A percentile compares a stretch with the other conserved stretches of the same genome.
Conservation (phyloP, 2,113 vertebrate species). For the Paralichthys olivaceus region DNA sequence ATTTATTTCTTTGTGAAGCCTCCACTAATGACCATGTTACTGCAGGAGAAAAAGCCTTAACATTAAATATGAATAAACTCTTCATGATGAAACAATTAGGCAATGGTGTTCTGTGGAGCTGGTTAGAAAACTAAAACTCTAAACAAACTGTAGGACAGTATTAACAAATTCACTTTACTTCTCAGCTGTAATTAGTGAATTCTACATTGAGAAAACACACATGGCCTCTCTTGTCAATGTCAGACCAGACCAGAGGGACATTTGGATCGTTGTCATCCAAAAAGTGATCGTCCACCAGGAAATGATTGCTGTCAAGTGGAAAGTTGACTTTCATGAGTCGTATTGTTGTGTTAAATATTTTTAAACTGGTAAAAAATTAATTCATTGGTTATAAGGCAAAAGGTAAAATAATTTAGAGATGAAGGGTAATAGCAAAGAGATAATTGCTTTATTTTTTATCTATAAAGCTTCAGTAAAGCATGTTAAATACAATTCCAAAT, state of each 20-base stretch:
- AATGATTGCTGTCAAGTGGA: no score
- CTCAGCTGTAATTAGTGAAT: conserved; percentile 47
- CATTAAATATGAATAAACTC: conserved; percentile 82
- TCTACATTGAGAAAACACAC: conserved; percentile 29
- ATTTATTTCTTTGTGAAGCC: conserved; percentile 70
- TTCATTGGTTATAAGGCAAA: no score
- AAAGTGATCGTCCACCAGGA: no score
- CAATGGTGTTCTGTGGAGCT: conserved; percentile 63
- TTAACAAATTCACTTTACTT: conserved; percentile 51
- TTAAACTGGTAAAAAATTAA: no score
- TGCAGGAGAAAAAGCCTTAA: conserved; percentile 64
- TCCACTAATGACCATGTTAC: conserved; percentile 76
- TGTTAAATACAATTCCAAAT: no score
- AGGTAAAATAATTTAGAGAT: no score
- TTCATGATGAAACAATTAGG: conserved; percentile 82
- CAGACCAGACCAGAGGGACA: not conserved
- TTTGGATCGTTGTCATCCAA: no score
- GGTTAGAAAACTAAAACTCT: conserved; percentile 61
- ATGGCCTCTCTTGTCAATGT: not conserved
- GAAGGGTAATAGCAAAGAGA: no score
- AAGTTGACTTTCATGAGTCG: no score
- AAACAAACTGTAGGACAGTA: conserved; percentile 59
- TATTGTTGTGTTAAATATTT: no score
- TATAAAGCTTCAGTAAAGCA: no score
- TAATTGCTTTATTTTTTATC: no score